Conservation (phyloP, 64 coral and sea anemone species). For the Anthopleura sola region DNA sequence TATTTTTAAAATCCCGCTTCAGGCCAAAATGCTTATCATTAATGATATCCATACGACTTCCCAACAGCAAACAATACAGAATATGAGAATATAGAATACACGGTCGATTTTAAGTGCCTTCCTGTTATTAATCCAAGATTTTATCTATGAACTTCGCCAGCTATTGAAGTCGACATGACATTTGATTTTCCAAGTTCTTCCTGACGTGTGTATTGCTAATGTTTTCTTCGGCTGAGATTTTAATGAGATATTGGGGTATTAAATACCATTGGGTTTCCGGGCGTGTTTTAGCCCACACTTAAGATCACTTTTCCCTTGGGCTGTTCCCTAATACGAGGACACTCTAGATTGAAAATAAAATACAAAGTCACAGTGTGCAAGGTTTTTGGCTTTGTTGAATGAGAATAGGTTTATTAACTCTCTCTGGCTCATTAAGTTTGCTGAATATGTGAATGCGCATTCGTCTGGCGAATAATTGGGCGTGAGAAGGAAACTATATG, state of each 20-base stretch:
- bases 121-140: constrained; percentile 9
- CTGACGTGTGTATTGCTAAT: constrained; percentile 18
- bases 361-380: background rate
- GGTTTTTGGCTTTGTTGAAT: background rate
- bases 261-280: constrained; percentile 7
- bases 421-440: background rate
- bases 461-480: background rate
- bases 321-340: constrained; percentile 1
- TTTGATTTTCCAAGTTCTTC: background rate
- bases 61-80: background rate
- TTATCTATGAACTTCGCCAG: background rate
- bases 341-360: background rate
- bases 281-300: constrained; percentile 5
- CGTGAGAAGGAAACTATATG: background rate
- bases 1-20: constrained; percentile 8
- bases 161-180: background rate
- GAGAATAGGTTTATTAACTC: background rate
- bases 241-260: background rate
- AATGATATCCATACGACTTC: background rate
- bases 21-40: constrained; percentile 9
- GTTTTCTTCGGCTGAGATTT: constrained; percentile 20
- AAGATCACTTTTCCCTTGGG: background rate
- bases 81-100: background rate
- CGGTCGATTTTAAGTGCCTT: background rate
- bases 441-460: background rate